Conservation (phyloP, 2,888 invertebrate species). For the Chaitophorus viminalis region DNA sequence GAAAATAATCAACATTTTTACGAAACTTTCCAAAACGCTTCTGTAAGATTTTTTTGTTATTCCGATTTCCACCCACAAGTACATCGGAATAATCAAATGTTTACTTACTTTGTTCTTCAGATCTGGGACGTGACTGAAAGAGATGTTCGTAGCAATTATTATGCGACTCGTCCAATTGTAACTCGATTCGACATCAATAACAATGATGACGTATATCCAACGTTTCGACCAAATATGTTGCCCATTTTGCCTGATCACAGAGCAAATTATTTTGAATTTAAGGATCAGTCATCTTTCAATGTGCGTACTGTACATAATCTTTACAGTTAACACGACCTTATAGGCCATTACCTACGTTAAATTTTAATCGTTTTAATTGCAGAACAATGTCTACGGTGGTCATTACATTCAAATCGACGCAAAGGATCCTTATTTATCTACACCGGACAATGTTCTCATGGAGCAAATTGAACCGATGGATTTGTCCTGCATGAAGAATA, state of each 20-base stretch:
- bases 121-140: neutral
- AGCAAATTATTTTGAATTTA: neutral
- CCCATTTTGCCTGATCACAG: neutral
- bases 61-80: neutral
- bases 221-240: neutral
- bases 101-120: neutral
- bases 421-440: neutral
- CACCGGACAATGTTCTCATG: neutral
- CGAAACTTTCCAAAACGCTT: neutral
- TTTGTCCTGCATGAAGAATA: slow-evolving; percentile 32
- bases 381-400: neutral
- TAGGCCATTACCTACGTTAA: neutral
- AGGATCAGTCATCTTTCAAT: neutral
- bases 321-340: neutral
- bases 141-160: neutral
- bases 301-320: neutral
- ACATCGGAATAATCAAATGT: neutral
- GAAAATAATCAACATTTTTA: neutral
- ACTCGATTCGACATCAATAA: neutral
- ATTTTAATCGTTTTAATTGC: neutral
- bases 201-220: neutral
- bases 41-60: neutral
- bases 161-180: neutral
- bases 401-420: neutral
- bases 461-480: slow-evolving; percentile 50